Base-by-base conservation (phyloP, 2,797 vertebrate genomes). In the Apodemus agrarius region DNA sequence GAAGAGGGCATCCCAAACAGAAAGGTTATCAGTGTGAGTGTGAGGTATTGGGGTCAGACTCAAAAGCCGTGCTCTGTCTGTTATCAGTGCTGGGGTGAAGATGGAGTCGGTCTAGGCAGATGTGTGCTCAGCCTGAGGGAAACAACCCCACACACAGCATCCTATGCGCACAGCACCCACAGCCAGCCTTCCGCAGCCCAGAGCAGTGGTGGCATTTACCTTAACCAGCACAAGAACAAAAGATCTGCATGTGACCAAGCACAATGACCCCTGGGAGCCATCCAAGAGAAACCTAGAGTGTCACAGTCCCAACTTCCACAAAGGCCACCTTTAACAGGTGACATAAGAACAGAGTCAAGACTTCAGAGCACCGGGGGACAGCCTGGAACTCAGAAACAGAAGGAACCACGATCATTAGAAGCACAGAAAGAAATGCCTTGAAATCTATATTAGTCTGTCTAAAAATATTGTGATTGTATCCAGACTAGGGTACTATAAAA, bases 391-490 rank as follows among this genome's bases (percentile, higher is more conserved):
- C 76, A 29, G 37, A 82, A 76, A 63, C 43, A 17, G 75, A 46
- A 59, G 49, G 80, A 95, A 61, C 6, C 49, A 83, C 9, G 16
- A 59, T 59, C 49, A 74, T 43, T 78, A 93, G 61, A 90, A 4
- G 22, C 12, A 17, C 69, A 78, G n/a, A 76, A 61, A 86, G 61
- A 93, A 91, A 81, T 61, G 79, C 59, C 83, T n/a, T 59, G 85
- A 90, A 54, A 65, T 59, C 75, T 75, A 16, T 85, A 52, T 92
- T 87, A 29, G 57, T 83, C 76, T 92, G 29, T 82, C 92, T 69
- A 88, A 31, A 75, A 92, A 74, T 86, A 43, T 43, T 81, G 22
- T 11, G 78, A 93, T 26, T 46, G 14, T 16, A 78, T 52, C 52
- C 22, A 89, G 83, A 91, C 24, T 19, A 29, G 21, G 21, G 74